These are phyloP conservation scores for Capreolus pygargus DNA, from an alignment of 2,113 vertebrate genomes.

Conservation along the genomic window DNA sequence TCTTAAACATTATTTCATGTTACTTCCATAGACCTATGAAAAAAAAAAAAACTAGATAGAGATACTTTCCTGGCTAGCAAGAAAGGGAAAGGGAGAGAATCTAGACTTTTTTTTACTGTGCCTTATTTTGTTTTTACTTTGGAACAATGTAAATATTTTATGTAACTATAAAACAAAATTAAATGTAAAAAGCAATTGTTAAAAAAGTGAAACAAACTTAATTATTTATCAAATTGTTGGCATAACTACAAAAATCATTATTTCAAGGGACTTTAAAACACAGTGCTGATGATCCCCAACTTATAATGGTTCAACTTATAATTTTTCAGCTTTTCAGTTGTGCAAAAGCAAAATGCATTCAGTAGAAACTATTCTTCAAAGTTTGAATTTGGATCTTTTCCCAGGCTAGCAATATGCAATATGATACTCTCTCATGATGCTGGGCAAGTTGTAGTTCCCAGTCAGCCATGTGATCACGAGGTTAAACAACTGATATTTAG, in stretches of 20 bases:
- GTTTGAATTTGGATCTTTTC: background rate
- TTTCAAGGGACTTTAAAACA: background rate
- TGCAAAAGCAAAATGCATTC: background rate
- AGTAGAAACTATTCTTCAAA: background rate
- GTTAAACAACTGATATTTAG: background rate
- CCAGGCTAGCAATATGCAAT: background rate
- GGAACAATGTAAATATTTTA: background rate
- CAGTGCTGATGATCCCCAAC: background rate
- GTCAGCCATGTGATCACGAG: background rate
- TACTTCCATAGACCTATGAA: background rate
- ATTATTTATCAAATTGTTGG: background rate
- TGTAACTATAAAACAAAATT: constrained; percentile 27
- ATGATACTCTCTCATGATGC: background rate
- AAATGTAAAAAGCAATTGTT: background rate
- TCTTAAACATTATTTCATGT: background rate
- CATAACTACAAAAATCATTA: constrained; percentile 18
- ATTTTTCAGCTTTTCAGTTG: background rate
- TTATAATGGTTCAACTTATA: background rate
- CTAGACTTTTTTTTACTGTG: background rate
- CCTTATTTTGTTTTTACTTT: background rate
- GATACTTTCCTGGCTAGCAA: background rate
- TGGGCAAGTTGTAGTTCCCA: background rate
- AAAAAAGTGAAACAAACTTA: background rate
- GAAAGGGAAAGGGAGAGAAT: background rate
- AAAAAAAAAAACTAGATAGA: background rate